These are phyloP conservation scores for Nanorana parkeri DNA, from an alignment of 2,113 vertebrate genomes.

Conservation along the genomic window DNA sequence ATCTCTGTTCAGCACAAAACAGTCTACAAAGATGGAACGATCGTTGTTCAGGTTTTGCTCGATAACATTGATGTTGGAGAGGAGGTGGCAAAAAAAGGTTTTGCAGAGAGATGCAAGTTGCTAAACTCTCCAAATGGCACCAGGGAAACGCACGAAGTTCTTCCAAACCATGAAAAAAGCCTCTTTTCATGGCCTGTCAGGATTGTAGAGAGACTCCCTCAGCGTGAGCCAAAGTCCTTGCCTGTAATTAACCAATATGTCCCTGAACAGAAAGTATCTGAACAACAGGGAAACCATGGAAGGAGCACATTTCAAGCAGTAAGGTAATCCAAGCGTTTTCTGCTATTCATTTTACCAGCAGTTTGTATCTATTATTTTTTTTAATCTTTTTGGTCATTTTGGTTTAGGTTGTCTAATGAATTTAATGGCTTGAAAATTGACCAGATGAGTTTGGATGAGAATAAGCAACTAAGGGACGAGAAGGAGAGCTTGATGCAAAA, in stretches of 20 bases:
- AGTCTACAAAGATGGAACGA: constrained; percentile 71
- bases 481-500: constrained; percentile 62
- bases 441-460: constrained; percentile 71
- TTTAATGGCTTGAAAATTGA: constrained; percentile 63
- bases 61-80: constrained; percentile 75
- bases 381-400: constrained; percentile 23
- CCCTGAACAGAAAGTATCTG: constrained; percentile 55
- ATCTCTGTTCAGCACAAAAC: constrained; percentile 73
- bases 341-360: no score
- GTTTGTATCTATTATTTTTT: fast-evolving
- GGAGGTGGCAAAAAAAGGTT: constrained; percentile 77
- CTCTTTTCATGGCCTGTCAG: constrained; percentile 59
- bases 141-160: constrained; percentile 54
- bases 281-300: constrained; percentile 58
- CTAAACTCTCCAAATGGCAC: constrained; percentile 13
- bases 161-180: constrained; percentile 59
- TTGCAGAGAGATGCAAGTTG: constrained; percentile 68
- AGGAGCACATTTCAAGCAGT: constrained; percentile 39
- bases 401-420: constrained; percentile 63
- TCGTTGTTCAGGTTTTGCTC: constrained; percentile 73
- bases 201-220: constrained; percentile 15
- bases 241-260: constrained; percentile 10
- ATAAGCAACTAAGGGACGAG: constrained; percentile 69
- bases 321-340: constrained; percentile 62
- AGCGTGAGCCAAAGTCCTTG: constrained; percentile 28